These are phyloP conservation scores for Cylindroiulus punctatus DNA, from an alignment of 2,888 invertebrate genomes.

Conservation along the genomic window DNA sequence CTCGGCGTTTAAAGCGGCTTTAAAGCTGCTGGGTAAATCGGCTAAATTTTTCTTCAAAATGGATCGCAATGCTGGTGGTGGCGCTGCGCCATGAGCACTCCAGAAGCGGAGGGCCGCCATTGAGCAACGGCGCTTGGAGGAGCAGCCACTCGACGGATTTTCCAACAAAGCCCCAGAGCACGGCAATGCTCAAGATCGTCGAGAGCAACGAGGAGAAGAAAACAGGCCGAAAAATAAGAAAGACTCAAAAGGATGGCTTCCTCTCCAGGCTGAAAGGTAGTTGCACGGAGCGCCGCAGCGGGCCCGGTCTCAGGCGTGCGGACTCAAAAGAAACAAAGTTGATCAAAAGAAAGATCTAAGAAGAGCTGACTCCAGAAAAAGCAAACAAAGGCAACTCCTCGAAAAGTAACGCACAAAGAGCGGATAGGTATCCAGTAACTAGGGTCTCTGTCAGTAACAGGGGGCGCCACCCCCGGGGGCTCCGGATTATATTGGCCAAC, in stretches of 20 bases:
- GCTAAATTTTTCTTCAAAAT: too few species aligned
- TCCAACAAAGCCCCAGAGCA: constrained; percentile 17
- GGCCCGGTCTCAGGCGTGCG: too few species aligned
- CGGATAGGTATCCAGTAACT: neutral
- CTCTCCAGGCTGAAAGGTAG: constrained; percentile 2
- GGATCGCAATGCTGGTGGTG: too few species aligned
- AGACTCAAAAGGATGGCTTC: too few species aligned
- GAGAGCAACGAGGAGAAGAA: neutral
- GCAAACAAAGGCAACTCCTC: neutral
- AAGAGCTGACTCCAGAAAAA: neutral
- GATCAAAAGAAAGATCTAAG: constrained; percentile 25
- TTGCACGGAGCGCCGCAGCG: neutral
- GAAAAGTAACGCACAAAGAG: neutral
- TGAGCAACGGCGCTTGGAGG: constrained; percentile 2
- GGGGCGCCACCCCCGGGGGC: neutral
- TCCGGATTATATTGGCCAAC: neutral
- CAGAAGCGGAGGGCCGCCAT: neutral
- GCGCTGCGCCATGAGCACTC: neutral
- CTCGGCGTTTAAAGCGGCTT: too few species aligned
- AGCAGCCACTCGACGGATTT: constrained; percentile 3
- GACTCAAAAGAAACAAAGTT: neutral
- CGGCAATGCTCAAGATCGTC: constrained; percentile 28
- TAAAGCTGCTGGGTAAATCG: too few species aligned
- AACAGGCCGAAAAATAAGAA: neutral
- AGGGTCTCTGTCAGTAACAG: too few species aligned